Conservation (phyloP, 1,140 invertebrate genomes). For the fruit fly (Drosophila melanogaster) region DNA sequence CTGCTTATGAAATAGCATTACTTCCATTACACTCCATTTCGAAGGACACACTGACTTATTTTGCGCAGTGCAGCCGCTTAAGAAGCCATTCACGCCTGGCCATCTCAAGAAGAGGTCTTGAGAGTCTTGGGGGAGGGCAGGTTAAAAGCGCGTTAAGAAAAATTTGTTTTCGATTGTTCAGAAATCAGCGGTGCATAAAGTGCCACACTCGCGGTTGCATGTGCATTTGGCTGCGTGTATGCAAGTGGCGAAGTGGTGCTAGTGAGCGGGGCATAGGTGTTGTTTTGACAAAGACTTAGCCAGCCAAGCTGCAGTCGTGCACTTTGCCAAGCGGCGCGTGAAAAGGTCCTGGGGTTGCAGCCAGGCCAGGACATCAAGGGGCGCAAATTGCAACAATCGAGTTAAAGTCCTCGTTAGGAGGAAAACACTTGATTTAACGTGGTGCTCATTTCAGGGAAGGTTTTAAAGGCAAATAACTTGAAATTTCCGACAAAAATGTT, state of each 20-base stretch:
- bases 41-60: too few species aligned
- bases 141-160: conserved; percentile 54
- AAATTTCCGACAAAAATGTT: background rate
- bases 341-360: conserved; percentile 30
- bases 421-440: background rate
- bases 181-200: conserved; percentile 68
- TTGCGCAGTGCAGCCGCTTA: conserved; percentile 16
- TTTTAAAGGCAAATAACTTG: background rate
- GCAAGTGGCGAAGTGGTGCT: conserved; percentile 26
- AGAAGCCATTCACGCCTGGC: conserved; percentile 25
- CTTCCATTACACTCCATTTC: too few species aligned
- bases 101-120: conserved; percentile 25
- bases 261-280: conserved; percentile 45
- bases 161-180: conserved; percentile 72
- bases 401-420: conserved; percentile 41
- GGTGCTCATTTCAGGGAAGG: background rate
- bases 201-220: conserved; percentile 73
- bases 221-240: conserved; percentile 36
- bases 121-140: conserved; percentile 26
- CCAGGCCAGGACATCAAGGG: conserved; percentile 13
- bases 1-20: too few species aligned
- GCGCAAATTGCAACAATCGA: conserved; percentile 43
- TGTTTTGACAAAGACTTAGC: conserved; percentile 55
- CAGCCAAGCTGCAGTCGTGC: conserved; percentile 52
- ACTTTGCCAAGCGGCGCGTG: conserved; percentile 52